Evolutionary conservation across 92 coral and sea anemone genomes (phyloP).

Genomic region (Epizoanthus rinbou): DNA sequence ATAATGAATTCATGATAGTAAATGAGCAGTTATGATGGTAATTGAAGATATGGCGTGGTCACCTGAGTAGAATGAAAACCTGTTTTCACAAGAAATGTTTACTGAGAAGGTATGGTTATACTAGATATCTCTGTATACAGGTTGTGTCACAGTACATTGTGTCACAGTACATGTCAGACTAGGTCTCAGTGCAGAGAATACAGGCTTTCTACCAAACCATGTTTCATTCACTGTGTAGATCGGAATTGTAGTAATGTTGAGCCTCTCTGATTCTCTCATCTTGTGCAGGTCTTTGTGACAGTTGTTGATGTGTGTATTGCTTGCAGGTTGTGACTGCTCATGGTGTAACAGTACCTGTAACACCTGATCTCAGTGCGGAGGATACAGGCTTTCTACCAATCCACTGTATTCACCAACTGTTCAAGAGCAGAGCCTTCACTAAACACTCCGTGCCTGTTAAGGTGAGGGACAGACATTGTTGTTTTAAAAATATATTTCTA

Average conservation of each 20-base stretch:
- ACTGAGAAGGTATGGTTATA: conserved; percentile 81
- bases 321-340: conserved; percentile 90
- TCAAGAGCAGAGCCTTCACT: conserved; percentile 88
- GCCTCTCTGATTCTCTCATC: background rate
- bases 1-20: too few relatives aligned
- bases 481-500: background rate
- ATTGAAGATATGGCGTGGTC: conserved; percentile 67
- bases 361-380: conserved; percentile 80
- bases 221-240: too few relatives aligned
- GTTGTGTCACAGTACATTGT: too few relatives aligned
- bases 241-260: too few relatives aligned
- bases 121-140: too few relatives aligned
- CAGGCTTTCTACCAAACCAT: too few relatives aligned
- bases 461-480: conserved; percentile 48
- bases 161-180: too few relatives aligned
- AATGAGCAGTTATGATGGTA: too few relatives aligned
- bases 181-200: too few relatives aligned
- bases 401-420: conserved; percentile 94
- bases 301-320: background rate
- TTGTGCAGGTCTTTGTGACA: background rate
- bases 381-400: conserved; percentile 93
- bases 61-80: conserved; percentile 84
- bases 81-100: conserved; percentile 92
- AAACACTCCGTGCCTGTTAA: conserved; percentile 94
- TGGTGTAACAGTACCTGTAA: conserved; percentile 91